Percentiles rank a stretch among this genome's conserved stretches.
These are phyloP conservation scores for Rhincodon typus DNA, from an alignment of 2,797 vertebrate genomes.

Conservation along the genomic window DNA sequence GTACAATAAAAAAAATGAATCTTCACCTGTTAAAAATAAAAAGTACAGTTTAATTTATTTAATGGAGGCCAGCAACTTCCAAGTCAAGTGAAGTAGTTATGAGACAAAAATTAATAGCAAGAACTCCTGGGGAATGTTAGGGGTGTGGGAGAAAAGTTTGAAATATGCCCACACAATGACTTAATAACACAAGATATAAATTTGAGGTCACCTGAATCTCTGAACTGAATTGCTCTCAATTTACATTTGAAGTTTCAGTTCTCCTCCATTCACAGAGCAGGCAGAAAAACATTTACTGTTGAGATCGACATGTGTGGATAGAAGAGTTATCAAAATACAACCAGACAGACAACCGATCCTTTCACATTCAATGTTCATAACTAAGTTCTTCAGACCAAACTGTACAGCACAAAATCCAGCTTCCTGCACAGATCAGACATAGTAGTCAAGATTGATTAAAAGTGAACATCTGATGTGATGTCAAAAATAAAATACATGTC, in stretches of 20 bases:
- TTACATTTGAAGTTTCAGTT: not conserved
- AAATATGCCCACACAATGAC: not conserved
- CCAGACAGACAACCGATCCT: not conserved
- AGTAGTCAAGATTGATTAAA: not conserved
- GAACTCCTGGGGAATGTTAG: not conserved
- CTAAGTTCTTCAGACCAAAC: not conserved
- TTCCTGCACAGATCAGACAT: not conserved
- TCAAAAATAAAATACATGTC: not conserved
- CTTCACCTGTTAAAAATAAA: not conserved
- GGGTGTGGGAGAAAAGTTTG: no score
- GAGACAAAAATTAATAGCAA: not conserved
- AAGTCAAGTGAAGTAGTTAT: not conserved
- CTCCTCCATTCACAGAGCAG: not conserved
- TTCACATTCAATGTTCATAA: not conserved
- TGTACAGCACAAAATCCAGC: not conserved
- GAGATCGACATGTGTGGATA: not conserved
- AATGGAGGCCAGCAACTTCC: not conserved
- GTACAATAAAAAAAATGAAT: not conserved
- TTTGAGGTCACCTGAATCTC: not conserved
- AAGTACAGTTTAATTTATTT: conserved; percentile 16
- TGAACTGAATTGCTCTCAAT: not conserved
- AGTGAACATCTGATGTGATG: not conserved
- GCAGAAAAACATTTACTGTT: not conserved
- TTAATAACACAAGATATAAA: not conserved
- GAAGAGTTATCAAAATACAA: not conserved